phyloP scores from a whole-genome alignment of 2,888 invertebrate species.

The Erebia ligea region DNA sequence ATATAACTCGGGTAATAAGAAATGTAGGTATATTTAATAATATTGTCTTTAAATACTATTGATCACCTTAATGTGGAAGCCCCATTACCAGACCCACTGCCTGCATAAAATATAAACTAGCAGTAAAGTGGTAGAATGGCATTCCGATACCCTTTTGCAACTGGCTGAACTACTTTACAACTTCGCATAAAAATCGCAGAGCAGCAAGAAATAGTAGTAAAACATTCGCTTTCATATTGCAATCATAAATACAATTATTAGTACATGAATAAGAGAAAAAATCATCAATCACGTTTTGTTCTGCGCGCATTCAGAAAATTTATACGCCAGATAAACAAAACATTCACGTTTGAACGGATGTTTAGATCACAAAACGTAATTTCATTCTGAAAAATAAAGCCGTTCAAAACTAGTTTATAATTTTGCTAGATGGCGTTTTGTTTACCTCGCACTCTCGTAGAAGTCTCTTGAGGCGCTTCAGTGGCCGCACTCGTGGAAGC shows the following conservation, averaged over 20 bases:
- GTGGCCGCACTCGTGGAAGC: slow-evolving; percentile 73
- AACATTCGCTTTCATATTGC: slow-evolving; percentile 30
- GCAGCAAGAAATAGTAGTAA: slow-evolving; percentile 42
- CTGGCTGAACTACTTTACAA: slow-evolving; percentile 48
- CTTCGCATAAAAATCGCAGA: slow-evolving; percentile 56
- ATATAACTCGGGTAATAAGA: not conserved
- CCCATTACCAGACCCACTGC: slow-evolving; percentile 22
- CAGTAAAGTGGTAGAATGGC: slow-evolving; percentile 31
- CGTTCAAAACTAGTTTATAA: not conserved
- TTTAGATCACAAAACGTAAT: not conserved
- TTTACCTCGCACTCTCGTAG: slow-evolving; percentile 79
- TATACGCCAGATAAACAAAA: slow-evolving; percentile 5
- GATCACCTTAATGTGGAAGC: slow-evolving; percentile 22
- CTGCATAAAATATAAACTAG: slow-evolving; percentile 33
- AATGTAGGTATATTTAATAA: not conserved
- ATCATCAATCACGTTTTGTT: not conserved
- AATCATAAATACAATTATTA: slow-evolving; percentile 20
- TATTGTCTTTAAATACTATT: not conserved
- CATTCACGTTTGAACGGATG: not conserved
- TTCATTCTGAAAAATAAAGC: not conserved
- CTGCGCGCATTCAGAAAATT: not conserved
- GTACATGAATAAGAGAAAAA: slow-evolving; percentile 10
- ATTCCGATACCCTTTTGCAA: slow-evolving; percentile 32
- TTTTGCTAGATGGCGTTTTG: not conserved
- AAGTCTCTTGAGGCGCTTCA: slow-evolving; percentile 72